Base-by-base conservation (phyloP, 2,113 vertebrate genomes). In the Cynocephalus volans region DNA sequence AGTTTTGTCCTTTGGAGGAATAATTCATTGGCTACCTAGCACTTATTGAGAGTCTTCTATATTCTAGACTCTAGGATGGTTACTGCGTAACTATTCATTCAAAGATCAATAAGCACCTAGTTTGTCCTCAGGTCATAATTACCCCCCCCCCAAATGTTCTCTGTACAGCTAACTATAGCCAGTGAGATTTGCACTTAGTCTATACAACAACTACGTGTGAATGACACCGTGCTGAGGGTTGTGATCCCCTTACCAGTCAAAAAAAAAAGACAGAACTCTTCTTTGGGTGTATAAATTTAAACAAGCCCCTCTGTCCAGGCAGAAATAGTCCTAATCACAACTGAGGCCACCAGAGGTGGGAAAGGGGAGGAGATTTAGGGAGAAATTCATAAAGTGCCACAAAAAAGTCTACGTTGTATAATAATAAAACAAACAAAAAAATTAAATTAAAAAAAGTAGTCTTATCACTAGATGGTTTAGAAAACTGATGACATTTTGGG, bases 111-210 rank as follows among this genome's bases (percentile, higher is more conserved):
- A 73, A 14, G 0, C 70, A 65, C 33, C 7, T 75, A 50, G 8
- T 70, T 91, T 94, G 19, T 84, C 50, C 13, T 79, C 33, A 81
- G 21, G 7, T 81, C 56, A n/a, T 58, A 92, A 88, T 72, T 87
- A 41, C 41, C 41, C 41, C 41, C 41, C 41, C 41, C 11, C 36
- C 10, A 58, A 86, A 88, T 91, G 11, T 65, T 81, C 19, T 54
- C 23, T 64, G 19, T n/a, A 77, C 4, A 73, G 17, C 13, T 93
- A 88, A 11, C 15, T 69, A 36, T 3, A 56, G 26, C 7, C 11
- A 56, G 2, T 26, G 72, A 67, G 6, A 15, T 56, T 70, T 92
- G 1, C 8, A 62, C 8, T 17, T 75, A 65, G 23, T 26, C 50
- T 75, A 8, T 31, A 8, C 15, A 73, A 41, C 3, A 87, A 24